Base-by-base conservation (phyloP, 1,140 invertebrate species). In the Lepidurus couesii region DNA sequence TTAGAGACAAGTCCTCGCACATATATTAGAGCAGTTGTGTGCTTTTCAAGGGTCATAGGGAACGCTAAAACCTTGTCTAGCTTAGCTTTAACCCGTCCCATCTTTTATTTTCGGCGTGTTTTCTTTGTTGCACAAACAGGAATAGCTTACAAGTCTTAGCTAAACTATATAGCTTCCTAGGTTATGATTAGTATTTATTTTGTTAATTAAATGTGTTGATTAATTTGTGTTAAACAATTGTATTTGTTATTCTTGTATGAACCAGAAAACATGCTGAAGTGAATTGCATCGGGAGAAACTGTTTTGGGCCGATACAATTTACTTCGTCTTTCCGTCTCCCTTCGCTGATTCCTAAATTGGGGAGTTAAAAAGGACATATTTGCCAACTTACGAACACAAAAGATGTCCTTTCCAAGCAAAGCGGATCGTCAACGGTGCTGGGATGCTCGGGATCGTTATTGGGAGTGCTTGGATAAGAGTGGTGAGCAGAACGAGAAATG, bases 381-480 rank as follows among this genome's bases (percentile, higher is more conserved):
- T 65, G 13, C 53, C 7, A 65, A 13, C 13, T n/a, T 13, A 65
- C n/a, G 16, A n/a, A 7, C 53, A 4, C 34, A 34, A 26, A 79
- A 26, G 42, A 95, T 95, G 93, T 93, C 92, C 82, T 95, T 94
- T 85, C 92, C 93, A 75, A 90, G 87, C 82, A 96, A 93, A 89
- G 88, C 90, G 81, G 89, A 93, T 83, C 89, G 96, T 81, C 86
- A 90, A 83, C 88, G 86, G 82, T 98, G 96, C 86, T 97, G 95
- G 95, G 86, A 86, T 80, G 88, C 91, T 79, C 89, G 94, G 82
- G 95, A 98, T 86, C 86, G 88, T 73, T 97, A 94, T 85, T 97
- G 95, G 94, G 90, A 92, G 81, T 98, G 96, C 86, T 86, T 97
- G 78, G 93, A 95, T 85, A 82, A 82, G 82, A 90, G 85, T 84